These are phyloP conservation scores for Rapana venosa DNA, from an alignment of 2,888 invertebrate species.

Conservation along the genomic window DNA sequence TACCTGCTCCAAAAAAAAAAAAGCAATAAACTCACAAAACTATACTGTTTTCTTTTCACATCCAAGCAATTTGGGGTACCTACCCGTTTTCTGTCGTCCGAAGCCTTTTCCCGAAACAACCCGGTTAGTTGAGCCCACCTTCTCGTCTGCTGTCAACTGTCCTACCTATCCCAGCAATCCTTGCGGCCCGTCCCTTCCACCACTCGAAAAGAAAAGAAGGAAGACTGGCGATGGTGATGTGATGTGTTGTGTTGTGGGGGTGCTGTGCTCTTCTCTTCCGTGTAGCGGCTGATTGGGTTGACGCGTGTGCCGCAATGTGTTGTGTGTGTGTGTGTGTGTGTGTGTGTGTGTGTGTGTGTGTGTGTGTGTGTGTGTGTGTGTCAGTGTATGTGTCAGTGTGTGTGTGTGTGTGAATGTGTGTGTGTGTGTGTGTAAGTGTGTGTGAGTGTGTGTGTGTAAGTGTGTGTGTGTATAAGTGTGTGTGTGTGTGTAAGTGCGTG, in stretches of 20 bases:
- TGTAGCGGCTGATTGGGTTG: background rate
- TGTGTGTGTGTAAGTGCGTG: background rate
- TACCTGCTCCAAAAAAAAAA: too few relatives aligned
- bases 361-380: background rate
- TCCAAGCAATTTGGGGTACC: too few relatives aligned
- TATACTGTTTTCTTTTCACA: too few relatives aligned
- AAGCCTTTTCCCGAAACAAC: too few relatives aligned
- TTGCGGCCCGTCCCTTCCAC: too few relatives aligned
- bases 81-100: too few relatives aligned
- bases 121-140: too few relatives aligned
- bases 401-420: background rate
- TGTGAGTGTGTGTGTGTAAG: background rate
- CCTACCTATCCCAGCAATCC: too few relatives aligned
- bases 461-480: background rate
- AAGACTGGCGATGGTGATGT: too few relatives aligned
- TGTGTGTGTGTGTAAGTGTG: background rate
- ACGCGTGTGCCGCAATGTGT: background rate
- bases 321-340: slow-evolving; percentile 17
- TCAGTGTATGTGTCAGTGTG: background rate
- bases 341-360: background rate
- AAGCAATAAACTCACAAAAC: too few relatives aligned
- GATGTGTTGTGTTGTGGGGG: background rate
- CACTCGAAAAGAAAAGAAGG: too few relatives aligned
- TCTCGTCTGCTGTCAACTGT: too few relatives aligned
- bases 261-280: background rate